phyloP scores from a whole-genome alignment of 2,797 vertebrate species.

The Anabacerthia variegaticeps region DNA sequence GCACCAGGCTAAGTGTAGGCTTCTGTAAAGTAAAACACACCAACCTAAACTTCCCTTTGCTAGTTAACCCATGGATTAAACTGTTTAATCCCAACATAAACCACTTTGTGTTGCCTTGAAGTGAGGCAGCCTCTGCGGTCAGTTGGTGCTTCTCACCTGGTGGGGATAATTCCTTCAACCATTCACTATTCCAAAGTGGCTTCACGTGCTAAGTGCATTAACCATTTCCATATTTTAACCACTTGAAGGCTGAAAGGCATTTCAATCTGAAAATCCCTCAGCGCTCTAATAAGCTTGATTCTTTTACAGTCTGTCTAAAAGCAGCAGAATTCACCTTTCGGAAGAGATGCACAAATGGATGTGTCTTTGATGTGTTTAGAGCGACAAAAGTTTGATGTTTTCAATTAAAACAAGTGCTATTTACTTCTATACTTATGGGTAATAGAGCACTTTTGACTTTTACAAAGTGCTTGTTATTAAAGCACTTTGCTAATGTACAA shows the following conservation, averaged over 20 bases:
- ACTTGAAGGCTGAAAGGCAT: constrained; percentile 57
- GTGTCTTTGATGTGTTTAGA: constrained; percentile 69
- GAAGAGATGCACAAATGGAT: constrained; percentile 58
- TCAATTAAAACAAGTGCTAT: constrained; percentile 69
- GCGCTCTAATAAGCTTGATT: constrained; percentile 46
- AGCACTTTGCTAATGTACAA: constrained; percentile 64
- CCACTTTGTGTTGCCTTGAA: not conserved
- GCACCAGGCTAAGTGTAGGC: not conserved
- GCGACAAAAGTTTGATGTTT: constrained; percentile 67
- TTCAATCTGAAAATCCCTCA: constrained; percentile 45
- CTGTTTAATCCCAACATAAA: not conserved
- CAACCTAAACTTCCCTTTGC: not conserved
- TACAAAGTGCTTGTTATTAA: constrained; percentile 43
- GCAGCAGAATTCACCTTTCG: constrained; percentile 54
- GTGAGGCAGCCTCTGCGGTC: not conserved
- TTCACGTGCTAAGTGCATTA: constrained; percentile 47
- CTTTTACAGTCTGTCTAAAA: constrained; percentile 52
- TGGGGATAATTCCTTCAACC: not conserved
- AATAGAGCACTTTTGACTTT: constrained; percentile 66
- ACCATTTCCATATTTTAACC: constrained; percentile 63
- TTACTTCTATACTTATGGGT: constrained; percentile 58
- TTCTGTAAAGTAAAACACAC: not conserved
- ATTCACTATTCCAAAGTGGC: not conserved
- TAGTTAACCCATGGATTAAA: not conserved
- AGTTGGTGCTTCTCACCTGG: not conserved